Conservation (phyloP, 2,113 vertebrate species). For the Eurypyga helias region DNA sequence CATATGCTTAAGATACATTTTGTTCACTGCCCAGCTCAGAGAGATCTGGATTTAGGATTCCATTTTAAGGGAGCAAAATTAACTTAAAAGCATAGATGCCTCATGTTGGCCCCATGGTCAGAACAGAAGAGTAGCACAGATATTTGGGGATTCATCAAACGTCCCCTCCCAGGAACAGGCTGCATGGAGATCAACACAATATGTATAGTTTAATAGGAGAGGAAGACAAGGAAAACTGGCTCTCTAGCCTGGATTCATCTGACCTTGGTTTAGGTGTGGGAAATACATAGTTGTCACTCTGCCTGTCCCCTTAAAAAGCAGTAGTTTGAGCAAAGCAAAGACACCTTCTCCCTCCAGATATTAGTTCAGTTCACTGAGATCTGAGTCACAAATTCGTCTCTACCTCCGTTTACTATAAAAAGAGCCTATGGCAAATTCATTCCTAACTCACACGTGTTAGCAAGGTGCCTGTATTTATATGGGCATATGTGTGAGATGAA, state of each 20-base stretch:
- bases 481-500: background rate
- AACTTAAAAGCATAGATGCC: background rate
- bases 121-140: background rate
- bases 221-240: background rate
- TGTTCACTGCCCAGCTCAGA: background rate
- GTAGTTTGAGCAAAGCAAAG: background rate
- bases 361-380: background rate
- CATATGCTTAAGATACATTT: background rate
- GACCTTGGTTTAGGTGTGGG: background rate
- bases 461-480: constrained; percentile 49
- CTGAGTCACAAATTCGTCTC: background rate
- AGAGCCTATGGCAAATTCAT: background rate
- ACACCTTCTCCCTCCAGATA: background rate
- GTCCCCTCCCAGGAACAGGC: background rate
- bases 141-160: background rate
- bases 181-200: background rate
- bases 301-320: background rate
- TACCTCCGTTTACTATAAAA: background rate
- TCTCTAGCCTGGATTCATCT: background rate
- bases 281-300: background rate
- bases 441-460: background rate
- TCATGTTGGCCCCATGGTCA: background rate
- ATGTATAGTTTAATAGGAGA: background rate
- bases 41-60: background rate
- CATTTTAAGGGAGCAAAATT: background rate